Conservation (phyloP, 2,113 vertebrate genomes). For the Megaceryle torquata region DNA sequence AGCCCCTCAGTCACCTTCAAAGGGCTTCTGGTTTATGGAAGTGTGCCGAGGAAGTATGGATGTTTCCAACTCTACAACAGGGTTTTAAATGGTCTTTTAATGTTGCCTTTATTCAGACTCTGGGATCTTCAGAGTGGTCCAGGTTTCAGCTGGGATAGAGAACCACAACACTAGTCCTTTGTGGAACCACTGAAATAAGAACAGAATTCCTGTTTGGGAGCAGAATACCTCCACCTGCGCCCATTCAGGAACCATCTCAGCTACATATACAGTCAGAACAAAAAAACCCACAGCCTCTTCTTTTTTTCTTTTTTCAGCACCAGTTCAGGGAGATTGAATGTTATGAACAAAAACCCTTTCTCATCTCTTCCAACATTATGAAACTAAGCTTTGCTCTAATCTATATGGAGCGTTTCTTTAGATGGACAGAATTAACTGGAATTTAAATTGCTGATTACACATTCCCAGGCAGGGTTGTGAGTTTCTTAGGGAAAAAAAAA, state of each 20-base stretch:
- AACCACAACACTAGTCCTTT: background rate
- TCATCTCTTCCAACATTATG: background rate
- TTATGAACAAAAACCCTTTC: background rate
- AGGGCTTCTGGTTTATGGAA: background rate
- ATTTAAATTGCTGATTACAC: background rate
- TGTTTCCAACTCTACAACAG: background rate
- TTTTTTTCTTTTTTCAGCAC: background rate
- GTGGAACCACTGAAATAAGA: background rate
- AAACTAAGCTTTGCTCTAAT: background rate
- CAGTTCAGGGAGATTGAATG: background rate
- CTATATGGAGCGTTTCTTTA: background rate
- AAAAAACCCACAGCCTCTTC: background rate
- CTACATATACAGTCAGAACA: background rate
- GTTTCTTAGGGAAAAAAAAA: background rate
- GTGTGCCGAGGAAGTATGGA: background rate
- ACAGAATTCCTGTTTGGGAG: background rate
- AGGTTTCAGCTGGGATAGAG: background rate
- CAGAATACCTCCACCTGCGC: background rate
- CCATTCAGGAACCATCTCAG: background rate
- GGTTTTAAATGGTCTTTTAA: fast-evolving
- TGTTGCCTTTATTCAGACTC: background rate
- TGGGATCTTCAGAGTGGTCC: background rate
- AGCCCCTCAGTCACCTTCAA: fast-evolving
- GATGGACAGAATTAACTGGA: background rate
- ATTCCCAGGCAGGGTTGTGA: background rate